Evolutionary conservation across 92 coral and sea anemone genomes (phyloP), one percentile per base, ranked within the genome.

Genomic region (Zoanthus gigantus): DNA sequence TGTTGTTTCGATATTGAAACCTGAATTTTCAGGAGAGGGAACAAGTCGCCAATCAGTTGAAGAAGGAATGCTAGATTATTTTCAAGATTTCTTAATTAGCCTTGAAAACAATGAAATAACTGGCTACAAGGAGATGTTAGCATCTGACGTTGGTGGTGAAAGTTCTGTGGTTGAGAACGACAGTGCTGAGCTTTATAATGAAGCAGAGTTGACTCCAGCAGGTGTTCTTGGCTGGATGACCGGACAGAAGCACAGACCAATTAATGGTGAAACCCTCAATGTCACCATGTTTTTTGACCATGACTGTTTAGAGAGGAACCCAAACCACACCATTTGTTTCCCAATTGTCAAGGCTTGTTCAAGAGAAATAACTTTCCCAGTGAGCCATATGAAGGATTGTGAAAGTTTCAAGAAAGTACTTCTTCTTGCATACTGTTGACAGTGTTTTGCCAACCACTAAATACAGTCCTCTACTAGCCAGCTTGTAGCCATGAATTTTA

Each of bases 221-320:
- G 86, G 90, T 87, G 78, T 77, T 72, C 81, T 87, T 29, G 90
- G 90, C 10, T 87, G 90, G 88, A n/a, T 85, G 72, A 74, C 83
- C 1, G 88, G 88, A 30, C 83, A 85, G 52, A 57, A 76, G 71
- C 86, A 87, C 78, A 68, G 58, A 74, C 90, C 82, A 46, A 53
- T 87, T 46, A 23, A 23, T 44, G 48, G 84, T 17, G 86, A 87
- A 28, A 87, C 42, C 10, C 86, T 82, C 5, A 61, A 80, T 58
- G 83, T 85, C 18, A 85, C 88, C n/a, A 29, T 85, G 48, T 13
- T n/a, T 23, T 74, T 85, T 74, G 83, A 74, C 79, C 88, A 50
- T 50, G 72, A 85, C 47, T 85, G 88, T 72, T 60, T 65, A 65
- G 83, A 32, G 58, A 61, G 29, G 48, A 65, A 67, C 86, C 86